Evolutionary conservation across 2,888 invertebrate genomes (phyloP).

Genomic region (Epinotia demarniana): DNA sequence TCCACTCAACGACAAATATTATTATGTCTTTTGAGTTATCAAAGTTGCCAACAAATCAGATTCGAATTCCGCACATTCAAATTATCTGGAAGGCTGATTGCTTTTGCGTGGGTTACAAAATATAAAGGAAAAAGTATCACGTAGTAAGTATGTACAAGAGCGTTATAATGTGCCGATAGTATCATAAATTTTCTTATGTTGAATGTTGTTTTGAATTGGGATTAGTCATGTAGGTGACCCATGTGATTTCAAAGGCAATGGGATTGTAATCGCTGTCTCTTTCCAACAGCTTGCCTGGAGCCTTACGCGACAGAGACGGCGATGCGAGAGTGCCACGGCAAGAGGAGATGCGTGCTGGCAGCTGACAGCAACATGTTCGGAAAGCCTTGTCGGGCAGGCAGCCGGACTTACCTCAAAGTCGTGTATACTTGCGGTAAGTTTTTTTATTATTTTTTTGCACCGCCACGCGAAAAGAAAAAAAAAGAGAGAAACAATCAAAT

Average conservation of each 20-base stretch:
- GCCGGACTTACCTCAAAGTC: slow-evolving; percentile 93
- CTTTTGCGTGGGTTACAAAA: background rate
- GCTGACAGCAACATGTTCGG: slow-evolving; percentile 94
- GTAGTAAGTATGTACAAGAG: too few species aligned
- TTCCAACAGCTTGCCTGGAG: slow-evolving; percentile 90
- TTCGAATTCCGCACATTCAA: slow-evolving; percentile 15
- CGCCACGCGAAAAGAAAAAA: too few species aligned
- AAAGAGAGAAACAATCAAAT: too few species aligned
- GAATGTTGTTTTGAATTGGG: too few species aligned
- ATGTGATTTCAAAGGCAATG: background rate
- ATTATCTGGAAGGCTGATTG: background rate
- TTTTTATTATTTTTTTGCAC: background rate
- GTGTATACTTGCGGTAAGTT: slow-evolving; percentile 94
- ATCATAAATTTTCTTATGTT: too few species aligned
- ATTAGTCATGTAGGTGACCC: too few species aligned
- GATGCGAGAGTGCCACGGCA: slow-evolving; percentile 94
- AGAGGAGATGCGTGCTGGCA: slow-evolving; percentile 90
- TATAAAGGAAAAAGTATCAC: background rate
- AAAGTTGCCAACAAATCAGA: slow-evolving; percentile 22
- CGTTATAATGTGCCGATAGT: too few species aligned
- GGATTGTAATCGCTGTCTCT: slow-evolving; percentile 5
- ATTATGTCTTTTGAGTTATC: background rate
- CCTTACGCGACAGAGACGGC: slow-evolving; percentile 96
- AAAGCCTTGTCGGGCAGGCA: slow-evolving; percentile 91
- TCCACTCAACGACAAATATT: background rate